Conservation (phyloP, 2,113 vertebrate species). For the Hippocampus abdominalis region DNA sequence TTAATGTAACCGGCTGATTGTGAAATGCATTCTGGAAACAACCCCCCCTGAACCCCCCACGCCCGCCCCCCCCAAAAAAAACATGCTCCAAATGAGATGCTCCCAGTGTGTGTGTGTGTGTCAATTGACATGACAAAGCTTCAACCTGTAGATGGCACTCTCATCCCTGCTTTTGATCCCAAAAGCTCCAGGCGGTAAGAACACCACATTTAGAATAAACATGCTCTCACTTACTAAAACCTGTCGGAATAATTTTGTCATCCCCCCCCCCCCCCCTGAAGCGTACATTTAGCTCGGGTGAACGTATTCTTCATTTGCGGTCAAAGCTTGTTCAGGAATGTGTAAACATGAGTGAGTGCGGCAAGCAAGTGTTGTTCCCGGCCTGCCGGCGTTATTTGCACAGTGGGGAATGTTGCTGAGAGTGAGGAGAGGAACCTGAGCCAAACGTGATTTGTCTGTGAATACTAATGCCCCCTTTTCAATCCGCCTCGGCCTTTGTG, state of each 20-base stretch:
- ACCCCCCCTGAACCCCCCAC: no score
- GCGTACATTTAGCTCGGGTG: conserved; percentile 23
- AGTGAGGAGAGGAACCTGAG: conserved; percentile 61
- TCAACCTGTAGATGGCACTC: conserved; percentile 68
- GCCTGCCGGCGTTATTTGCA: conserved; percentile 62
- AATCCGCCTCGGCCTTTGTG: conserved; percentile 65
- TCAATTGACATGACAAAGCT: conserved; percentile 18
- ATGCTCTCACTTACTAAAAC: conserved; percentile 44
- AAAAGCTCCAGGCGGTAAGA: conserved; percentile 38
- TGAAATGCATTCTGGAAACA: conserved; percentile 3
- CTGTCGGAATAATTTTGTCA: conserved; percentile 30
- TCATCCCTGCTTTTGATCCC: conserved; percentile 56
- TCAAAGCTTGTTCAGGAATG: conserved; percentile 46
- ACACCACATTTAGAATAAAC: conserved; percentile 53
- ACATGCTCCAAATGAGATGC: conserved; percentile 2
- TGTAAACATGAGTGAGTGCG: conserved; percentile 54
- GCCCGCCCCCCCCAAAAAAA: no score
- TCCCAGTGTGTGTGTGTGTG: conserved; percentile 13
- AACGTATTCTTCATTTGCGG: conserved; percentile 16
- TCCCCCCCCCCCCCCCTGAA: neutral
- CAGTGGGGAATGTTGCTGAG: conserved; percentile 62
- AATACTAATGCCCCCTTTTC: conserved; percentile 70
- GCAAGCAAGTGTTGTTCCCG: conserved; percentile 62
- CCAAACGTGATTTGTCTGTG: conserved; percentile 70
- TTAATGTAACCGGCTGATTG: neutral